Conservation (phyloP, 2,797 vertebrate species). For the Helostoma temminkii region DNA sequence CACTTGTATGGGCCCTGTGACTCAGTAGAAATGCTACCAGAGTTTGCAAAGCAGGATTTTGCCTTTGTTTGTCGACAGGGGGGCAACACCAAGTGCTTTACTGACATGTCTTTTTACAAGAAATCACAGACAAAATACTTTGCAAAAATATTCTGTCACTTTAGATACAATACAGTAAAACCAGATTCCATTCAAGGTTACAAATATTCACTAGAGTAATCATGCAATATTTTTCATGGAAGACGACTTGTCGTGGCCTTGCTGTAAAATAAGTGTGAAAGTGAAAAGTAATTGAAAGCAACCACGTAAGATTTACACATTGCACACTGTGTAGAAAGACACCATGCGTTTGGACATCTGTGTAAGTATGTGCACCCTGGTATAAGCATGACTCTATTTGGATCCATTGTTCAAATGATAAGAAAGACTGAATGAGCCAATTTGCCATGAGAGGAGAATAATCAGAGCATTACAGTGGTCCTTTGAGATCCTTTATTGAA, state of each 20-base stretch:
- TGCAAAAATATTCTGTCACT: constrained; percentile 46
- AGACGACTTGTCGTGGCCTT: constrained; percentile 9
- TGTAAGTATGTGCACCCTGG: neutral
- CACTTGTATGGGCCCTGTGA: constrained; percentile 62
- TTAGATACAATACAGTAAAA: constrained; percentile 40
- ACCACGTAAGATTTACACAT: neutral
- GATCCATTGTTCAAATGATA: constrained; percentile 65
- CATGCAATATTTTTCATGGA: neutral
- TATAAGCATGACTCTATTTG: constrained; percentile 48
- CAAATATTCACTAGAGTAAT: constrained; percentile 29
- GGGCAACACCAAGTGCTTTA: constrained; percentile 65
- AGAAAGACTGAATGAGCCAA: constrained; percentile 75
- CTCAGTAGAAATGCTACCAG: constrained; percentile 50
- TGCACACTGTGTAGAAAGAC: neutral
- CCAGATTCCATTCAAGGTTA: constrained; percentile 39
- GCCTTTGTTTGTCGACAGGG: constrained; percentile 67
- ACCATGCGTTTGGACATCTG: neutral
- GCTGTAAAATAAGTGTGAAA: constrained; percentile 7
- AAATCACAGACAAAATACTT: constrained; percentile 63
- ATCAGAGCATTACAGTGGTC: constrained; percentile 78
- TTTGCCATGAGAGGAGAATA: constrained; percentile 81
- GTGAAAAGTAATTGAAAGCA: neutral
- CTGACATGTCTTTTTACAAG: constrained; percentile 69
- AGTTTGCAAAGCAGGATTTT: constrained; percentile 58
- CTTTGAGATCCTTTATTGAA: constrained; percentile 82